Conservation (phyloP, 2,888 invertebrate species). For the Nebria salina region DNA sequence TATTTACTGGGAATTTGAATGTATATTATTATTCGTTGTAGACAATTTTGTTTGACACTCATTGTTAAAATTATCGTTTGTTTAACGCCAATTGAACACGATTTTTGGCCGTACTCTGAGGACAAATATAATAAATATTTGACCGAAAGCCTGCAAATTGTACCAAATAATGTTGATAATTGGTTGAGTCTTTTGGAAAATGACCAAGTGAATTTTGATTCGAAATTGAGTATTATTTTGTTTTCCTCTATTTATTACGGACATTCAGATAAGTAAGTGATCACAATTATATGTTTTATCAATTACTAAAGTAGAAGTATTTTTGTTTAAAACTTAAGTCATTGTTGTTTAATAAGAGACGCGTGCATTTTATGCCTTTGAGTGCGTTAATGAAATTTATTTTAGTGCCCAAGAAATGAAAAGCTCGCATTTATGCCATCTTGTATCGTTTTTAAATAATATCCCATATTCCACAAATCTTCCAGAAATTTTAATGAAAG, state of each 20-base stretch:
- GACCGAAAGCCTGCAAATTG: neutral
- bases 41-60: constrained; percentile 26
- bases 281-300: neutral
- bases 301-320: neutral
- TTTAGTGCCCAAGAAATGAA: constrained; percentile 20
- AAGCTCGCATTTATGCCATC: constrained; percentile 7
- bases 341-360: neutral
- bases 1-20: too few species aligned
- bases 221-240: constrained; percentile 28
- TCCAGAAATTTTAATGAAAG: constrained; percentile 22
- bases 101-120: neutral
- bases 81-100: neutral
- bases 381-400: neutral
- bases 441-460: constrained; percentile 16
- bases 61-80: constrained; percentile 31
- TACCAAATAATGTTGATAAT: neutral
- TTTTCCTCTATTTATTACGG: constrained; percentile 34
- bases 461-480: constrained; percentile 7
- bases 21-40: constrained; percentile 20
- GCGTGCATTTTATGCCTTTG: too few species aligned
- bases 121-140: constrained; percentile 25
- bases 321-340: neutral
- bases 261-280: constrained; percentile 32
- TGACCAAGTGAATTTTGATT: constrained; percentile 3
- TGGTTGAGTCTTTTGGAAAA: constrained; percentile 29